phyloP scores from a whole-genome alignment of 1,140 invertebrate species.

The Metopolophium dirhodum region DNA sequence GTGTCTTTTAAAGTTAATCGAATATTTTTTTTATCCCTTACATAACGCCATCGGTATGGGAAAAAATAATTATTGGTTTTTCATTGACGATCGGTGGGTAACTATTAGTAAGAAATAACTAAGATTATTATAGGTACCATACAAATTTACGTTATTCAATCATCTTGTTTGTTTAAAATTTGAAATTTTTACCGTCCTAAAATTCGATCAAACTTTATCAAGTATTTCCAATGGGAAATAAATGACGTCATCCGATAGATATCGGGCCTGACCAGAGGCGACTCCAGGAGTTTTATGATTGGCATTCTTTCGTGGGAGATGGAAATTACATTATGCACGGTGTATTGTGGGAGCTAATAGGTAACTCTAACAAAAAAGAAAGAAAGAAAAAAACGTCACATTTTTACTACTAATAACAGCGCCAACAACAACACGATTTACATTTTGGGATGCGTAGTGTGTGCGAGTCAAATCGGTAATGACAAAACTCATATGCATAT shows the following conservation, averaged over 20 bases:
- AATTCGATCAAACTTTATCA: conserved; percentile 1
- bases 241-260: background rate
- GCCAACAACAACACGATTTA: conserved; percentile 55
- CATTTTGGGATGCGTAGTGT: conserved; percentile 48
- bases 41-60: background rate
- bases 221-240: conserved; percentile 16
- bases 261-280: conserved; percentile 39
- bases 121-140: background rate
- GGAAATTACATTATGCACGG: conserved; percentile 57
- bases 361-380: conserved; percentile 53
- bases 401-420: conserved; percentile 55
- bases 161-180: background rate
- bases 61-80: background rate
- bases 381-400: conserved; percentile 47
- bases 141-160: background rate
- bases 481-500: conserved; percentile 57
- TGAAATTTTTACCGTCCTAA: background rate
- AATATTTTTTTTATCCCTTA: conserved; percentile 22
- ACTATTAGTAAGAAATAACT: background rate
- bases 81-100: background rate
- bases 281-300: conserved; percentile 45
- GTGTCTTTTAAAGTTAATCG: conserved; percentile 13
- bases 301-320: conserved; percentile 57
- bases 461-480: conserved; percentile 57
- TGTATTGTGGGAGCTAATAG: conserved; percentile 55